Evolutionary conservation across 1,140 invertebrate species (phyloP).

Genomic region (Caenorhabditis briggsae): DNA sequence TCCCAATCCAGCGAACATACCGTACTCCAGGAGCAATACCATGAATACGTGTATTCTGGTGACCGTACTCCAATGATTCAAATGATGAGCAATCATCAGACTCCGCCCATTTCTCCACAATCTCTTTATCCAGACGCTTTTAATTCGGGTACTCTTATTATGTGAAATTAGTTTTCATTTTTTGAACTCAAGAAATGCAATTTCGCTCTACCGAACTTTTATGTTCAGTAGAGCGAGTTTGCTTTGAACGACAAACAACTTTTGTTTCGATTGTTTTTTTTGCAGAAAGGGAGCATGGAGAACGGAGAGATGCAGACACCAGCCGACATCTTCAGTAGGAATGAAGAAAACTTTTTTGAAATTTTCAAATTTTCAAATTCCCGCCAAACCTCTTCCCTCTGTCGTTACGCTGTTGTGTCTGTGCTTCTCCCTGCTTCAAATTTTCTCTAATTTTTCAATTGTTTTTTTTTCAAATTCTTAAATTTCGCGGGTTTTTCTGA

Average conservation of each 20-base stretch:
- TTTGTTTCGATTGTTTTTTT: background rate
- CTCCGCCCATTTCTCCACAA: conserved; percentile 21
- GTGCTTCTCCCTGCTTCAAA: background rate
- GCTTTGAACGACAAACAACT: background rate
- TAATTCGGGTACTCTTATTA: conserved; percentile 53
- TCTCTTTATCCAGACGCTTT: conserved; percentile 4
- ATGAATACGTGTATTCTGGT: conserved; percentile 25
- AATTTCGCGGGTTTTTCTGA: too few species aligned
- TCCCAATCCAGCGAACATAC: conserved; percentile 6
- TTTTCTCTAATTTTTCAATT: background rate
- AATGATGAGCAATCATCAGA: background rate
- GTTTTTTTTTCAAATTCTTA: background rate
- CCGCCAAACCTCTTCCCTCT: background rate
- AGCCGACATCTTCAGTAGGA: background rate
- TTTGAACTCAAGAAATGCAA: background rate
- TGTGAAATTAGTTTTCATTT: background rate
- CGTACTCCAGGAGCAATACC: conserved; percentile 12
- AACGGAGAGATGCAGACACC: background rate
- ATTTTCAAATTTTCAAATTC: background rate
- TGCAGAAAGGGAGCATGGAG: conserved; percentile 10
- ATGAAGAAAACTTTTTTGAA: background rate
- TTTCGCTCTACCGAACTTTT: background rate
- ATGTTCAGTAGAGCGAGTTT: conserved; percentile 12
- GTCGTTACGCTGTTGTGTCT: background rate
- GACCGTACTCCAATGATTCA: conserved; percentile 32